Conservation (phyloP, 2,113 vertebrate genomes). For the Passerina amoena region DNA sequence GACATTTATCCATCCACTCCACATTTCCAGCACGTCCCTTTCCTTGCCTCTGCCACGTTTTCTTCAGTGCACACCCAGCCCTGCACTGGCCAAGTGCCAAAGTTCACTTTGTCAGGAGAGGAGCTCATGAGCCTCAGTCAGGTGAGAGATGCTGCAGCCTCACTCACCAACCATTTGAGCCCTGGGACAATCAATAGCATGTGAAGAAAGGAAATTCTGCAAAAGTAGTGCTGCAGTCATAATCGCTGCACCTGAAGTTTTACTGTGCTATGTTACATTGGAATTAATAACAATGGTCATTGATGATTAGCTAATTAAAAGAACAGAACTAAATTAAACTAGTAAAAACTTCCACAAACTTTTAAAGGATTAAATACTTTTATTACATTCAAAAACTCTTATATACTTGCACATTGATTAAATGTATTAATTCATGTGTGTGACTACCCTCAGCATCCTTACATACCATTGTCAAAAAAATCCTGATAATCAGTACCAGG, state of each 20-base stretch:
- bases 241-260: neutral
- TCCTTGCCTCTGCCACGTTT: neutral
- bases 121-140: neutral
- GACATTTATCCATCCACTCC: neutral
- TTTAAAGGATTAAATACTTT: neutral
- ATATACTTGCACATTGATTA: neutral
- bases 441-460: neutral
- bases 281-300: neutral
- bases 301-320: neutral
- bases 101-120: neutral
- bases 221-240: neutral
- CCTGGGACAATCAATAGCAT: accelerated
- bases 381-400: neutral
- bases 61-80: neutral
- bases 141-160: neutral
- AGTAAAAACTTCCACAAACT: neutral
- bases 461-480: neutral
- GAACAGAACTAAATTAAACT: neutral
- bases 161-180: neutral
- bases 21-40: neutral
- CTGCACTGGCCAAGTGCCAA: neutral
- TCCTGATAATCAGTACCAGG: neutral
- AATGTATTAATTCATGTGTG: neutral
- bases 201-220: neutral
- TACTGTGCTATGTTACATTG: neutral